phyloP scores from a whole-genome alignment of 2,888 invertebrate species.

The Macrosoma leucophasiata region DNA sequence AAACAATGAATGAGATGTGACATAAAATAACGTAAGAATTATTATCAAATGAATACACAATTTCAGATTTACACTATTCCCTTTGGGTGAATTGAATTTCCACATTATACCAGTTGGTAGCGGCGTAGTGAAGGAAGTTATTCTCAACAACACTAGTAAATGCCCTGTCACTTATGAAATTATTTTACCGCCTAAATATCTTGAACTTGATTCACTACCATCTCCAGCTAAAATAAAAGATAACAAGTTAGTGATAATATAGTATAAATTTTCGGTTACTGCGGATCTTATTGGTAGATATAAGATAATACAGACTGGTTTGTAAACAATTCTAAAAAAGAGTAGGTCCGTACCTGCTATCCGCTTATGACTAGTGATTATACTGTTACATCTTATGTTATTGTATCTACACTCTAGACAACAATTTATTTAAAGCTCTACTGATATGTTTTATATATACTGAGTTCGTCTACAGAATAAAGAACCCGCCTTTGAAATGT shows the following conservation, averaged over 20 bases:
- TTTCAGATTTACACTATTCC: slow-evolving; percentile 75
- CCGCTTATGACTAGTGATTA: neutral
- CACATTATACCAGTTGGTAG: slow-evolving; percentile 73
- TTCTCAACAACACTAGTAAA: slow-evolving; percentile 76
- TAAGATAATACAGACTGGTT: too few species aligned
- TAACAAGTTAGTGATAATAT: slow-evolving; percentile 40
- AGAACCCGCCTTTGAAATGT: slow-evolving; percentile 55
- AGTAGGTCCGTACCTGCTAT: neutral
- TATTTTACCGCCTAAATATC: slow-evolving; percentile 45
- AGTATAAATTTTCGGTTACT: neutral
- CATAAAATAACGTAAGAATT: neutral
- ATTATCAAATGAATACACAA: too few species aligned
- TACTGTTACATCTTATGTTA: neutral
- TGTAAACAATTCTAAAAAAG: too few species aligned
- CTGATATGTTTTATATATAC: neutral
- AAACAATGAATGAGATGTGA: slow-evolving; percentile 1
- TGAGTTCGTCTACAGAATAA: slow-evolving; percentile 39
- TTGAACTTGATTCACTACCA: slow-evolving; percentile 26
- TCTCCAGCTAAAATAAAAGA: slow-evolving; percentile 36
- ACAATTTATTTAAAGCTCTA: too few species aligned
- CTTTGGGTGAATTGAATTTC: slow-evolving; percentile 75
- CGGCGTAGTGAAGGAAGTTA: slow-evolving; percentile 67
- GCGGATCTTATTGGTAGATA: too few species aligned
- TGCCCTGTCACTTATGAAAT: slow-evolving; percentile 73
- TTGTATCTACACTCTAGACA: too few species aligned